Conservation (phyloP, 2,888 invertebrate species). For the Drosophila suboccidentalis region DNA sequence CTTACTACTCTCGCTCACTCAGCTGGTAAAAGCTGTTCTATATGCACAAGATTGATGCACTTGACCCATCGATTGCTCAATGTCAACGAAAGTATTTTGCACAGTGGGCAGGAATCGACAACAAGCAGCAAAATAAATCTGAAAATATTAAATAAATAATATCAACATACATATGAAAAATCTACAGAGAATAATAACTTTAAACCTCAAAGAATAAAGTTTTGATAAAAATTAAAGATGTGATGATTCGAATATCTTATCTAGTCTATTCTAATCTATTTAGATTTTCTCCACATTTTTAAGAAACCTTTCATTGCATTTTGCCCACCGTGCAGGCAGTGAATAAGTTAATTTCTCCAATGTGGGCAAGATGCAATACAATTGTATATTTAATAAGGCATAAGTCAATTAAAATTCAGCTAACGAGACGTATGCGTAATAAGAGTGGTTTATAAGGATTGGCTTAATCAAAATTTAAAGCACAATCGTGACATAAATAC, state of each 20-base stretch:
- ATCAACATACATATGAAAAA: too few relatives aligned
- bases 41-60: slow-evolving; percentile 32
- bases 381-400: too few relatives aligned
- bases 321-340: not conserved
- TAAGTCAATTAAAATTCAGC: not conserved
- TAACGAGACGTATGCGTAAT: slow-evolving; percentile 7
- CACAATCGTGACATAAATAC: not conserved
- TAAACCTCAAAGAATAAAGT: too few relatives aligned
- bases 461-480: not conserved
- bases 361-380: not conserved
- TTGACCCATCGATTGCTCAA: slow-evolving; percentile 40
- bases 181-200: too few relatives aligned
- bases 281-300: too few relatives aligned
- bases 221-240: too few relatives aligned
- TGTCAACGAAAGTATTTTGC: slow-evolving; percentile 20
- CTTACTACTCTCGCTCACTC: slow-evolving; percentile 4
- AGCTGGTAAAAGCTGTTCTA: slow-evolving; percentile 33
- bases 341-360: not conserved
- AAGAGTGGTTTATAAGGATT: not conserved
- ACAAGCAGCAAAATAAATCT: too few relatives aligned
- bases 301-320: too few relatives aligned
- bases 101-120: not conserved
- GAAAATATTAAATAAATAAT: too few relatives aligned
- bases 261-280: too few relatives aligned
- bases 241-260: too few relatives aligned